phyloP scores from a whole-genome alignment of 2,888 invertebrate genomes.

The Chromoteleia sp. region DNA sequence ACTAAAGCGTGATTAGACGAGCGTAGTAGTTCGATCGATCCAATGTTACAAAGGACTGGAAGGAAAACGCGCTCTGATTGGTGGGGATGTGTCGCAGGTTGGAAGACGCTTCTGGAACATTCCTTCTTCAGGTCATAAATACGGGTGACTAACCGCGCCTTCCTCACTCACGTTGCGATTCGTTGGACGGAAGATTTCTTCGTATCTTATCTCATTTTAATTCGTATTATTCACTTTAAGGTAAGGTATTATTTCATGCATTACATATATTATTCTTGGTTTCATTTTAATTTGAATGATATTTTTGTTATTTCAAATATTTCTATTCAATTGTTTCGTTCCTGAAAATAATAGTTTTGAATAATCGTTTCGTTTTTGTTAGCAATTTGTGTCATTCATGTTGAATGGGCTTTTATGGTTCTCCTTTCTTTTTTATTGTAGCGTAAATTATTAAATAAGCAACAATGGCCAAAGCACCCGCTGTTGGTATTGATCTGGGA shows the following conservation, averaged over 20 bases:
- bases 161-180: constrained; percentile 84
- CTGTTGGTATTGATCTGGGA: constrained; percentile 86
- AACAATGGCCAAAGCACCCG: constrained; percentile 85
- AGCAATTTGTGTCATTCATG: constrained; percentile 20
- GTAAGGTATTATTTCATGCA: constrained; percentile 12
- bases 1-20: constrained; percentile 12
- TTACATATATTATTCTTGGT: too few species aligned
- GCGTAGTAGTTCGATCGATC: constrained; percentile 49
- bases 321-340: background rate
- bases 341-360: background rate
- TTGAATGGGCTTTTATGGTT: constrained; percentile 28
- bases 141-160: constrained; percentile 71
- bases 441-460: constrained; percentile 82
- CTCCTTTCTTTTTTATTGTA: constrained; percentile 68
- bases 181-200: constrained; percentile 80
- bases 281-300: too few species aligned
- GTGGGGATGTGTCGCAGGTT: constrained; percentile 31
- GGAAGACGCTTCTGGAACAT: constrained; percentile 81
- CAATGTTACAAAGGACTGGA: constrained; percentile 56
- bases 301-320: too few species aligned
- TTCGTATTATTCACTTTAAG: constrained; percentile 4
- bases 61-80: constrained; percentile 48
- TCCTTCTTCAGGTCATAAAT: constrained; percentile 76
- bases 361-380: background rate
- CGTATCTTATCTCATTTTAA: constrained; percentile 67